Evolutionary conservation across 2,888 invertebrate species (phyloP), one percentile per base, ranked within the genome.

Genomic region (Amorpha juglandis): DNA sequence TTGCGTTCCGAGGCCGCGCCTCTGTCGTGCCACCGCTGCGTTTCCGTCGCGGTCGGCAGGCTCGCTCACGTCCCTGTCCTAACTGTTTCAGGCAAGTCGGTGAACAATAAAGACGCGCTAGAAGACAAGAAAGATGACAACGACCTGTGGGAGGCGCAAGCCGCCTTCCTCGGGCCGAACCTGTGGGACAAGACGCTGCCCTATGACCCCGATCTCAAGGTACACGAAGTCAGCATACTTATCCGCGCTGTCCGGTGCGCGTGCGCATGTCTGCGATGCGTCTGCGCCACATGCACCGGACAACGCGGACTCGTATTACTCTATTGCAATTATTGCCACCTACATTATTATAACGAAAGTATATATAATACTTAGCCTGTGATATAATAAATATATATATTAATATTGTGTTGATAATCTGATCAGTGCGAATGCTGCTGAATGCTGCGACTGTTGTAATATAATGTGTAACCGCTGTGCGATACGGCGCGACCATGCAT

Each of bases 141-240:
- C 80, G 97, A 97, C 92, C 95, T 97, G 76, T 97, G 98, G 97
- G 98, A 98, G 94, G 98, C 97, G 86, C 98, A 98, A 91, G 97
- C 98, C 76, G 98, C 98, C 88, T 98, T 98, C 94, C 96, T 99
- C 81, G 98, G 98, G 72, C 98, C 98, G 74, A 98, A 97, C 91
- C 94, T 99, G 72, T 99, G 98, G 98, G 98, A 98, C 94, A 98
- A 98, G 94, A 97, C 98, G 79, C 94, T 97, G 85, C 96, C 97
- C 81, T 98, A 98, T 90, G 98, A 98, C 94, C 97, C 97, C 89
- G 98, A 98, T 95, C 97, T 98, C 95, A 98, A 98, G 96, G 98
- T 98, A 96, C 95, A 94, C 92, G 94, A 95, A 94, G 94, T 95
- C 95, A 94, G 94, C 94, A 94, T 81, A 84, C 86, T 84, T 82